phyloP scores from a whole-genome alignment of 2,888 invertebrate genomes.

The Tetanocera ferruginea region DNA sequence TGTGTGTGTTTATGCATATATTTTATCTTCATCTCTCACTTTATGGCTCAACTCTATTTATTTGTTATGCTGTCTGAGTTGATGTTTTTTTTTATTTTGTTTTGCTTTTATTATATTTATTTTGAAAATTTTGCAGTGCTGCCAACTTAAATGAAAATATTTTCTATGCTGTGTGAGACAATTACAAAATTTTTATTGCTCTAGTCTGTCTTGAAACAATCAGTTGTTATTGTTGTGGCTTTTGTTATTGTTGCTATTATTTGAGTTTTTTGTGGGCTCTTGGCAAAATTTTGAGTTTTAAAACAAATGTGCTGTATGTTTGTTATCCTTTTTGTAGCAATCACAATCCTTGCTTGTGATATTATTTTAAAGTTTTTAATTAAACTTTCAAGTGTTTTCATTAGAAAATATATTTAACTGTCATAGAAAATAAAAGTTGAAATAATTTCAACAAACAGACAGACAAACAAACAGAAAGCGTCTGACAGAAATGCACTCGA shows the following conservation, averaged over 20 bases:
- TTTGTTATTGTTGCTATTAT: slow-evolving; percentile 4
- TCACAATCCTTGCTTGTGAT: background rate
- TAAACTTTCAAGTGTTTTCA: slow-evolving; percentile 18
- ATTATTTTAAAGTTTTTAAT: slow-evolving; percentile 17
- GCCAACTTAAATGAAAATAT: slow-evolving; percentile 18
- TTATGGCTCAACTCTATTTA: too few relatives aligned
- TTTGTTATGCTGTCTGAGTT: background rate
- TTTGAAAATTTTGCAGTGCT: slow-evolving; percentile 1
- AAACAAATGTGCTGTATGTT: background rate
- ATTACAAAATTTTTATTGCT: slow-evolving; percentile 21
- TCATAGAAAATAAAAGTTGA: slow-evolving; percentile 2
- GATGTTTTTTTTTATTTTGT: background rate
- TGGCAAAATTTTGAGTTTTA: background rate
- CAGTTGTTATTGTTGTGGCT: background rate
- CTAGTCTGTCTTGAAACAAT: background rate
- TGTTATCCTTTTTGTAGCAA: background rate
- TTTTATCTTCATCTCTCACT: too few relatives aligned
- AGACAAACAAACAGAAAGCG: background rate
- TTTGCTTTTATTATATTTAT: background rate
- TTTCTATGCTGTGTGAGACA: background rate
- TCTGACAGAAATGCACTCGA: background rate
- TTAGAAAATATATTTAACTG: slow-evolving; percentile 5
- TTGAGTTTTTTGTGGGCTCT: background rate
- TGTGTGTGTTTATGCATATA: background rate
- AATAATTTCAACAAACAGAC: background rate